Conservation (phyloP, 2,797 vertebrate genomes). For the Avahi laniger region DNA sequence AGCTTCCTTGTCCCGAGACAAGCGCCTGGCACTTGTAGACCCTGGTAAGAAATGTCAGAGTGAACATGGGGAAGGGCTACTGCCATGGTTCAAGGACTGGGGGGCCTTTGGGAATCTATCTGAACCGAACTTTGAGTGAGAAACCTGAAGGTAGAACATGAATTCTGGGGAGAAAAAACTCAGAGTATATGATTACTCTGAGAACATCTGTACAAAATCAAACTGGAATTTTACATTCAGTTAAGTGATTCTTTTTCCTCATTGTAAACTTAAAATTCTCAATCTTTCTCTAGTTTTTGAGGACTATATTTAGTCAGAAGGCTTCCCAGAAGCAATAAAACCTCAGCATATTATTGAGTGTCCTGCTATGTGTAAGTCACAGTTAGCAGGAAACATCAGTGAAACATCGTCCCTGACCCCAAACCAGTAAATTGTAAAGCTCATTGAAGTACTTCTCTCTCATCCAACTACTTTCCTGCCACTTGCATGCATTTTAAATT, state of each 20-base stretch:
- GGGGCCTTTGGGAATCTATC: neutral
- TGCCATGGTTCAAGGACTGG: rapidly evolving
- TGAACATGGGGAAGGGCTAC: neutral
- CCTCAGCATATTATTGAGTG: neutral
- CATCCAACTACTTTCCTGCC: neutral
- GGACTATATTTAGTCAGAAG: neutral
- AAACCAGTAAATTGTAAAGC: neutral
- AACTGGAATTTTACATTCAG: neutral
- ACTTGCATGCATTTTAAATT: neutral
- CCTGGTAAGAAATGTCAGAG: conserved; percentile 88
- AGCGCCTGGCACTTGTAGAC: conserved; percentile 94
- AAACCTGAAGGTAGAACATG: neutral
- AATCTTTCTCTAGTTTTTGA: neutral
- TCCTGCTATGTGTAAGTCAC: neutral
- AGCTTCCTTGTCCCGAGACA: conserved; percentile 94
- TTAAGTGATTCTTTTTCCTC: neutral
- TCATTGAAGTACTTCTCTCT: neutral
- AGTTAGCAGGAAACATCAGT: neutral
- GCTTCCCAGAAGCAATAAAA: neutral
- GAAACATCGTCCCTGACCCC: neutral
- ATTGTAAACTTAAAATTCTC: neutral
- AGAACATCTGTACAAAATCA: neutral
- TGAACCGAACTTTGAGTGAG: neutral
- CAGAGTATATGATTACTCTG: neutral
- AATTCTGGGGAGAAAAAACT: neutral